Base-by-base conservation (phyloP, 2,113 vertebrate genomes). In the Saimiri boliviensis region DNA sequence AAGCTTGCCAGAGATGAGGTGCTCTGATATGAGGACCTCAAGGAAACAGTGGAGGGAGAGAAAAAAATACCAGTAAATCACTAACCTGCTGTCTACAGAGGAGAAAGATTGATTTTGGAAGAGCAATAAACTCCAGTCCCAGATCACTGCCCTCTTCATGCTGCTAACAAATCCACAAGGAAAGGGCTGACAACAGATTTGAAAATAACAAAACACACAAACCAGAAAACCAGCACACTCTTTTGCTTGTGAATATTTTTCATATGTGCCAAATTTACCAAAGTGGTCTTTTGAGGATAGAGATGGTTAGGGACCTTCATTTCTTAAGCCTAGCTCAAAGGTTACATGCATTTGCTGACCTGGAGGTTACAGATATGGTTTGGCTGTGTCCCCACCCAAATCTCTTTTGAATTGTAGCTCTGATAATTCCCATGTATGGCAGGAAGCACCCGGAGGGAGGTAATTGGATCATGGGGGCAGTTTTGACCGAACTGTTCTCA, bases 121-220 rank as follows among this genome's bases (percentile, higher is more conserved):
- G 45, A 8, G 23, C 8, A 6, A 1, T 2, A 42, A 49, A 11
- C 2, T 1, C 3, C 10, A 35, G 13, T 3, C 37, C 32, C 4
- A 1, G 3, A 7, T 37, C 40, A 3, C 3, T 8, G 47, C 16
- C 35, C 30, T 3, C 25, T 17, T 13, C 47, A 37, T 1, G 0
- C 68, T 0, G 3, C 3, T 0, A 2, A 13, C 25, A 2, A 32
- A 35, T 4, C 2, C 1, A 11, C 6, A 17, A 16, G 4, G 32
- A 8, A 12, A 40, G 23, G n/a, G 27, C 66, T 0, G 1, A 20
- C 1, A 0, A 3, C 2, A 21, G 54, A 2, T 7, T 35, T 2
- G n/a, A 45, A 85, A 47, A 47, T 6, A 25, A 47, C 37, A 2
- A 35, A 32, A 25, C 27, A 14, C 30, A 49, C 9, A 52, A 2